Evolutionary conservation across 2,888 invertebrate genomes (phyloP).

Genomic region (Aphodius sticticus): DNA sequence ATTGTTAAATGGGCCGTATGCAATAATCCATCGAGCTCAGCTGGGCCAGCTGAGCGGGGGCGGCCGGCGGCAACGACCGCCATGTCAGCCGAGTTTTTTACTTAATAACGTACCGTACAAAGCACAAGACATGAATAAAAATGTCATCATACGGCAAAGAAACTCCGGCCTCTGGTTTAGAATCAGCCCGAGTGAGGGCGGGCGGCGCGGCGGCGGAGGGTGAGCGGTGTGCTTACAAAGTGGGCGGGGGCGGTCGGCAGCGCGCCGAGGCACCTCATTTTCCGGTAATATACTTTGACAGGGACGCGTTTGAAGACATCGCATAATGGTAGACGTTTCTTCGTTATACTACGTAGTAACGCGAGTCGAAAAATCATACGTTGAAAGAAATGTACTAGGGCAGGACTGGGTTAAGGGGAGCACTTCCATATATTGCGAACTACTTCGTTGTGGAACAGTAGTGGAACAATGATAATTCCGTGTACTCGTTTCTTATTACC

Average conservation of each 20-base stretch:
- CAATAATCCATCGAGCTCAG: constrained; percentile 15
- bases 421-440: not conserved
- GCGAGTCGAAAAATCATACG: constrained; percentile 21
- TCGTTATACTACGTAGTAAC: not conserved
- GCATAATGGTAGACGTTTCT: constrained; percentile 20
- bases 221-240: not conserved
- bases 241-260: not conserved
- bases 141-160: constrained; percentile 22
- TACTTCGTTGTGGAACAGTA: not conserved
- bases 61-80: not conserved
- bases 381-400: constrained; percentile 20
- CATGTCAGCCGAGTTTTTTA: constrained; percentile 17
- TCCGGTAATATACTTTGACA: constrained; percentile 24
- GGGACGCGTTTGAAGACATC: constrained; percentile 18
- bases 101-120: constrained; percentile 22
- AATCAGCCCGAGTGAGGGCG: not conserved
- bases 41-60: not conserved
- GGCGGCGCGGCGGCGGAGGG: constrained; percentile 9
- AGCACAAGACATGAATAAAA: constrained; percentile 23
- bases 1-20: constrained; percentile 20
- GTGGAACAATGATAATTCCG: not conserved
- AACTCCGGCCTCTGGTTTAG: constrained; percentile 18
- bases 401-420: constrained; percentile 7
- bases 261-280: constrained; percentile 15
- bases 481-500: not conserved